Base-by-base conservation (phyloP, 2,888 invertebrate genomes). In the Punctoribates punctum region DNA sequence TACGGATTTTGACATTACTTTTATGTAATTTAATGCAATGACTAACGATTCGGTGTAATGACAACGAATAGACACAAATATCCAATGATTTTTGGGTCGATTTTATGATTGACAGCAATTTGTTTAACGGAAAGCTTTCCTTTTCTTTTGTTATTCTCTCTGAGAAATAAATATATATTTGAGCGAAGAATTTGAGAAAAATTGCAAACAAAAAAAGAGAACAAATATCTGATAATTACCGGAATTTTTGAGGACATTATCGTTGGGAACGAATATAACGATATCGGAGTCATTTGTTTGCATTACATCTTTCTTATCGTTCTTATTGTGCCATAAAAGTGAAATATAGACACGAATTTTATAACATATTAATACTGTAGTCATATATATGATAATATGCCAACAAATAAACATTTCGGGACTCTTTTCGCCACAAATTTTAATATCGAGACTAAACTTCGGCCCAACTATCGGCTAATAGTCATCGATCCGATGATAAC, bases 271-370 rank as follows among this genome's bases (percentile, higher is more conserved):
- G 42, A 67, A 67, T 11, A 67, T 34, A 23, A 34, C 25, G 48
- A 42, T 67, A 67, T 42, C n/a, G 65, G n/a, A 38, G 23, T 67
- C 38, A 38, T 72, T 72, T 34, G 25, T 48, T 72, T 72, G 46
- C 8, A 20, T 72, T 23, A 48, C 46, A 46, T 46, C 46, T 48
- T 72, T 72, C 11, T 72, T 72, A 72, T 72, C 67, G 20, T 29
- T 48, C 23, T 46, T 72, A 48, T 72, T 72, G 48, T 42, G 46
- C 72, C 25, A 72, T 72, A 72, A 72, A 48, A 15, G 38, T 72
- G 72, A 72, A 25, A 72, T 72, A 72, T 72, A 72, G 48, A 15
- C 72, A 72, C 72, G 46, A 48, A 72, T 72, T 27, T 25, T 42
- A 25, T 72, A 46, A 17, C 72, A 72, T 20, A 72, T 25, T 23